Conservation (phyloP, 2,888 invertebrate species). For the Limnephilus auricula region DNA sequence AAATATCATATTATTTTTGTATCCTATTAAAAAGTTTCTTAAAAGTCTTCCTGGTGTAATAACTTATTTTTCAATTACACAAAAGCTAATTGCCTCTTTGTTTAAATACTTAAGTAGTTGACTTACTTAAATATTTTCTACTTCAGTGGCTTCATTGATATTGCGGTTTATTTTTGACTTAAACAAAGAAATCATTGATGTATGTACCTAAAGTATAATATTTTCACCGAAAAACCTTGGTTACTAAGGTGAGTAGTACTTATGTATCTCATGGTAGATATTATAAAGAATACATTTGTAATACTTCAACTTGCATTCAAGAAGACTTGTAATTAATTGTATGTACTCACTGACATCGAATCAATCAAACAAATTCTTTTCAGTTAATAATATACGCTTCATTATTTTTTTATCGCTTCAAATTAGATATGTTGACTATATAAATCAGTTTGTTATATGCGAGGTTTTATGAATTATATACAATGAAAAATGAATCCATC, state of each 20-base stretch:
- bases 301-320: background rate
- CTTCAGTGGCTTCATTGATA: background rate
- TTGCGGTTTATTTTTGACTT: background rate
- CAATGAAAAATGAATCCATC: no score
- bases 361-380: background rate
- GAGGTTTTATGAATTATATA: no score
- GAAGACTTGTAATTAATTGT: no score
- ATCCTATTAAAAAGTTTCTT: background rate
- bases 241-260: no score
- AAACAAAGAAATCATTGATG: background rate
- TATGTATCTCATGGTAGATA: background rate
- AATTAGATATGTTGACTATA: background rate
- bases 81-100: constrained; percentile 17
- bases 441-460: no score
- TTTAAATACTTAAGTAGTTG: background rate
- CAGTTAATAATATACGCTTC: background rate
- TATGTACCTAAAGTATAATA: background rate
- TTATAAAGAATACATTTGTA: background rate
- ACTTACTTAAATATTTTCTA: constrained; percentile 4
- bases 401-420: background rate
- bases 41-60: background rate
- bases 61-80: constrained; percentile 22
- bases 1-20: background rate
- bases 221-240: background rate
- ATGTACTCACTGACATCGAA: no score